Conservation (phyloP, 2,113 vertebrate species). For the Chlamydotis undulata region DNA sequence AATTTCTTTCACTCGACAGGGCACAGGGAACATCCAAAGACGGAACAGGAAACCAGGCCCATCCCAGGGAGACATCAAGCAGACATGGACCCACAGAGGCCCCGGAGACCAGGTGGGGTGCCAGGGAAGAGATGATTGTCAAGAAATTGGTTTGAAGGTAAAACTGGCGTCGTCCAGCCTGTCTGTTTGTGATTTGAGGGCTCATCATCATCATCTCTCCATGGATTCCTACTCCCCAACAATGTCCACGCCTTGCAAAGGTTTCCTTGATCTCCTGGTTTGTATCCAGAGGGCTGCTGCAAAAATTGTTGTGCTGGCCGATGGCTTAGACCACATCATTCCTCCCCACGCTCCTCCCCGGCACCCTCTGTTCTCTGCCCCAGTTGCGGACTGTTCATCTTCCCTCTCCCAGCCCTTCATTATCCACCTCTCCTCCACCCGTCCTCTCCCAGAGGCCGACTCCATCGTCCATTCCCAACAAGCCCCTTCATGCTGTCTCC, state of each 20-base stretch:
- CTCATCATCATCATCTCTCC: neutral
- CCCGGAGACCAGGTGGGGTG: neutral
- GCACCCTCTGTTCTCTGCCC: neutral
- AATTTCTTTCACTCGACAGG: neutral
- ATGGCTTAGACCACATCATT: slow-evolving; percentile 41
- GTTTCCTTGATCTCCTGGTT: slow-evolving; percentile 41
- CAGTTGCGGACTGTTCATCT: neutral
- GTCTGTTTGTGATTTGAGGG: slow-evolving; percentile 16
- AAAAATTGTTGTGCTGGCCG: neutral
- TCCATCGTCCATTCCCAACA: neutral
- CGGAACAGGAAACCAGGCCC: neutral
- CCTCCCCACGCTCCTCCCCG: neutral
- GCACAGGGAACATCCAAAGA: neutral
- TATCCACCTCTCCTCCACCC: neutral
- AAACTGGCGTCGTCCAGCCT: slow-evolving; percentile 33
- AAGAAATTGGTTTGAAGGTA: slow-evolving; percentile 24
- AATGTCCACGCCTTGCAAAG: slow-evolving; percentile 9
- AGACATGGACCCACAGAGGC: neutral
- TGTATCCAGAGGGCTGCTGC: slow-evolving; percentile 30
- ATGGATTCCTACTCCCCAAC: slow-evolving; percentile 25
- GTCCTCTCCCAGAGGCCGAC: neutral
- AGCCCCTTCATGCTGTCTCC: neutral
- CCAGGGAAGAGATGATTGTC: neutral
- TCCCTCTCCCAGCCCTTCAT: neutral
- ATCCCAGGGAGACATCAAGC: neutral